These are phyloP conservation scores for Naja naja DNA, from an alignment of 2,113 vertebrate species.

Conservation along the genomic window DNA sequence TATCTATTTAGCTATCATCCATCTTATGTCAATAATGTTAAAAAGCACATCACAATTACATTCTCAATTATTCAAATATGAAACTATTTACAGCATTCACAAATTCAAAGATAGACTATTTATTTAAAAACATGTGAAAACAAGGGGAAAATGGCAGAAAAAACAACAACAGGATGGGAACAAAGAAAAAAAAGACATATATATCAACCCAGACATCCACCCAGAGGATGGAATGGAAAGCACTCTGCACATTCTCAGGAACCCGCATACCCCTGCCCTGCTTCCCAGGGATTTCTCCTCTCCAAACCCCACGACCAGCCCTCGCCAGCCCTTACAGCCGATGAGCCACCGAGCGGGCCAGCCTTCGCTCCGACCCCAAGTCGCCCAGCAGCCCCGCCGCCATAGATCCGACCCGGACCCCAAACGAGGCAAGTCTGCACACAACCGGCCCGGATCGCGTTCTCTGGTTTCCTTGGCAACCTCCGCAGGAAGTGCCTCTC, in stretches of 20 bases:
- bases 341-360: constrained; percentile 31
- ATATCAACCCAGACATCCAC: not conserved
- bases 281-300: not conserved
- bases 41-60: not conserved
- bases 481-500: fast-evolving
- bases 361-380: not conserved
- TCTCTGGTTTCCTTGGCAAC: constrained; percentile 23
- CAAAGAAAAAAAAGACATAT: not conserved
- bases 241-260: not conserved
- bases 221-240: not conserved
- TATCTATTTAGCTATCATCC: not conserved
- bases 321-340: constrained; percentile 28
- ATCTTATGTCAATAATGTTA: not conserved
- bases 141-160: not conserved
- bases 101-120: not conserved
- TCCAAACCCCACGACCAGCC: too few species aligned
- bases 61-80: not conserved
- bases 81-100: not conserved
- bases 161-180: too few species aligned
- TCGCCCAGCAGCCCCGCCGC: not conserved
- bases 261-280: not conserved
- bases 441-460: not conserved
- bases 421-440: not conserved
- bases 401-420: not conserved
- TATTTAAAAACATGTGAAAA: not conserved